Conservation (phyloP, 2,888 invertebrate species). For the Sphaerophoria taeniata region DNA sequence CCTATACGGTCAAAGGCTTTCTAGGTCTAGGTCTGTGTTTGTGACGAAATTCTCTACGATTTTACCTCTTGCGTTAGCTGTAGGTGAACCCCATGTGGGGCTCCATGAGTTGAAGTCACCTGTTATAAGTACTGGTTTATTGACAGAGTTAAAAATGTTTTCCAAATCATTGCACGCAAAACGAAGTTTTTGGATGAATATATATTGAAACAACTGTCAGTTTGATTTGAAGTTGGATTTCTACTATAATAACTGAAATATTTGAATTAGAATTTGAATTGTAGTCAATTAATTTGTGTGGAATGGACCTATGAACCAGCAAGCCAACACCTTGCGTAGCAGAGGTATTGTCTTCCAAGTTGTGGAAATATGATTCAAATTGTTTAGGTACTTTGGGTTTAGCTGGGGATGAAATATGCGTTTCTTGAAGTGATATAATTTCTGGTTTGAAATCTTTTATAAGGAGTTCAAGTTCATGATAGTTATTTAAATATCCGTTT, state of each 20-base stretch:
- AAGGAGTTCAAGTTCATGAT: slow-evolving; percentile 6
- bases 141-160: neutral
- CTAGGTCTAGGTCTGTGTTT: neutral
- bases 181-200: slow-evolving; percentile 4
- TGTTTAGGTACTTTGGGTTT: slow-evolving; percentile 6
- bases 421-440: slow-evolving; percentile 69
- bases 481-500: slow-evolving; percentile 3
- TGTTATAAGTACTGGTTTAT: neutral
- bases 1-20: neutral
- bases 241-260: neutral
- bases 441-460: slow-evolving; percentile 30
- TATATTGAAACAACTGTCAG: slow-evolving; percentile 10
- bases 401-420: slow-evolving; percentile 26
- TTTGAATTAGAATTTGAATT: too few relatives aligned
- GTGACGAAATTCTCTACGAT: neutral
- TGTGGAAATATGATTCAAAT: slow-evolving; percentile 47
- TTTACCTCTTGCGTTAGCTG: slow-evolving; percentile 2
- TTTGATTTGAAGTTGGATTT: slow-evolving; percentile 22
- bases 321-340: slow-evolving; percentile 58
- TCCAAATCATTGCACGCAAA: too few relatives aligned
- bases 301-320: slow-evolving; percentile 42
- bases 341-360: slow-evolving; percentile 11
- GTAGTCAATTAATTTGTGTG: slow-evolving; percentile 30
- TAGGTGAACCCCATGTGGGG: slow-evolving; percentile 1
- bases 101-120: slow-evolving; percentile 48